Base-by-base conservation (phyloP, 2,888 invertebrate species). In the Plebejus argus region DNA sequence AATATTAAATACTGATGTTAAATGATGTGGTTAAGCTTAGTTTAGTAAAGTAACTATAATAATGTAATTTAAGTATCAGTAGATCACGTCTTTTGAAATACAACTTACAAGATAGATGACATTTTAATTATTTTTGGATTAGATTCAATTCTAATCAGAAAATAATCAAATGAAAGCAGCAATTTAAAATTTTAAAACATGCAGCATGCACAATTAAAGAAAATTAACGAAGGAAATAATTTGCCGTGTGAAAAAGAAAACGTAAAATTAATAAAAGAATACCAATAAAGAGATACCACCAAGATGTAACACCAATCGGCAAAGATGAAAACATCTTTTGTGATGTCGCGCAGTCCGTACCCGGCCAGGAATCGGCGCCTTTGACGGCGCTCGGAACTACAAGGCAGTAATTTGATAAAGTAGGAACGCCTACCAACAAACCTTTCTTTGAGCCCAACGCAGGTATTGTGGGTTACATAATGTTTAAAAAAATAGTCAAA, bases 371-470 rank as follows among this genome's bases (percentile, higher is more conserved):
- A 86, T 86, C 87, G 86, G 85, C 80, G 84, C 86, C 92, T 93
- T 94, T 94, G 93, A 92, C 92, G 93, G 93, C 89, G 79, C 79
- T 90, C 90, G 90, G 91, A 92, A 93, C 90, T 89, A 91, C 91
- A 89, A 92, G 90, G 92, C 90, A 91, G 92, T 93, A 93, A 93
- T 94, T 93, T 93, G 93, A 93, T 94, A 93, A 92, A 92, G 90
- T 90, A 87, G 88, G 85, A 87, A 90, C 93, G 93, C 93, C 93
- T 92, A 90, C 91, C 87, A 91, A 89, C 87, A 87, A 88, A 85
- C 88, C 89, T 89, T 89, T 91, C 90, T 90, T 91, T 89, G 88
- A 87, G 85, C 93, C 93, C 93, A 89, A 87, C 87, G 74, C 28
- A 74, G 28, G 49, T 23, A 53, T 23, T 23, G 23, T 72, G 28